Evolutionary conservation across 30 jellyfish, hydroid and myxozoan species (phyloP), one percentile per base, ranked within the genome.

Genomic region (Chrysaora quinquecirrha): DNA sequence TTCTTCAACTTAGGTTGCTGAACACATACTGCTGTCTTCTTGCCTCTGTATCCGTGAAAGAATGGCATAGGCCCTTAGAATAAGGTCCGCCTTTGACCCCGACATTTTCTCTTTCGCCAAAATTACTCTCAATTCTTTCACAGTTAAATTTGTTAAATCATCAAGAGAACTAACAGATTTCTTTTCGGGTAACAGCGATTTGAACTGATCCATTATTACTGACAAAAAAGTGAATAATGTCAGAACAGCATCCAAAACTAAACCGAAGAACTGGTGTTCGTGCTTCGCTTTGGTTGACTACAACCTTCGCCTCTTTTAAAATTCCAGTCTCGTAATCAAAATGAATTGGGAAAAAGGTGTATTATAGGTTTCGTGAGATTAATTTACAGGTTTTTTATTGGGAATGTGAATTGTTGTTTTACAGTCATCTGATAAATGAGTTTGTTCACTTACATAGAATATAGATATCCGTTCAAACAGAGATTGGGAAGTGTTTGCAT

Each of bases 31-130:
- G 80, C 61, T n/a, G 23, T 71, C 65, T 43, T 43, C 58, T 43
- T 43, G 83, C 48, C 25, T 46, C 65, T 38, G 32, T 28, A 38
- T 1, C 48, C 89, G 69, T 27, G 49, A 62, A 38, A 77, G 38
- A 2, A 77, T 63, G 58, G 89, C 80, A 31, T 77, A 77, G 70
- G 70, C 80, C 56, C 89, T 22, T 14, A 77, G 89, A 47, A 77
- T 38, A 27, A 77, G 80, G 70, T 60, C 80, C 21, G 89, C 89
- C 82, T 77, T 77, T 23, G 89, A 56, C 32, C 30, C 38, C 68
- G 58, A 56, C 75, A 56, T 70, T 30, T 56, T 60, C 71, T 77
- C 58, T 47, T 52, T 7, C 69, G 34, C 28, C 89, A 77, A 56
- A 34, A 77, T 38, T 30, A 23, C 38, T 43, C 34, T 77, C 71